Base-by-base conservation (phyloP, 2,888 invertebrate genomes). In the Cataglyphis altisquamis region DNA sequence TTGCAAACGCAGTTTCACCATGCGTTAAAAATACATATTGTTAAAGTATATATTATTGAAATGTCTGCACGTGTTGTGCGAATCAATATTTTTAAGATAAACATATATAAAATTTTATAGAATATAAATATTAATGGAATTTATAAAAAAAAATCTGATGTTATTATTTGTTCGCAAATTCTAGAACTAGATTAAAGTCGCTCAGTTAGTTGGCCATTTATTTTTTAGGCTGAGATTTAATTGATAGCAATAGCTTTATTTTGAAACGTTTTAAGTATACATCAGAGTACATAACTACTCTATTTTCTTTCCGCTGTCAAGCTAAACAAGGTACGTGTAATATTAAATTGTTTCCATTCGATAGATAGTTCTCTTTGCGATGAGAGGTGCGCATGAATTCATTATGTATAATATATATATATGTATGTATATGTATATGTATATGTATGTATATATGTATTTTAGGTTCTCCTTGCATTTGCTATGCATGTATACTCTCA, bases 211-310 rank as follows among this genome's bases (percentile, higher is more conserved):
- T 25, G 2, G 25, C 15, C 3, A 21, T 39, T 39, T 48, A 29
- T 10, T 9, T 82, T 92, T 32, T 45, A 29, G 2, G n/a, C 15
- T 18, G 10, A 72, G 41, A 29, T 67, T 72, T 63, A 72, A 80
- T 84, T 64, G 77, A 83, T 93, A 90, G 91, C 92, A 93, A 93
- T 92, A 92, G 91, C 92, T 93, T 94, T 93, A 93, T 92, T 93
- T 92, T 93, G 91, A 91, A 93, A 93, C 92, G 89, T 90, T 91
- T 93, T 86, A 92, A 92, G 92, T 93, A 48, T 48, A 94, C 93
- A 94, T 92, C 92, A 87, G 92, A 92, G 91, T 93, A 93, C 91
- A 92, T 92, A 93, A 93, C 91, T 93, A 89, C 92, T 88, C 86
- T 86, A 87, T 80, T 82, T 84, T 41, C 62, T 78, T 83, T 63